Evolutionary conservation across 2,113 vertebrate genomes (phyloP).

Genomic region (Coptodon rendalli): DNA sequence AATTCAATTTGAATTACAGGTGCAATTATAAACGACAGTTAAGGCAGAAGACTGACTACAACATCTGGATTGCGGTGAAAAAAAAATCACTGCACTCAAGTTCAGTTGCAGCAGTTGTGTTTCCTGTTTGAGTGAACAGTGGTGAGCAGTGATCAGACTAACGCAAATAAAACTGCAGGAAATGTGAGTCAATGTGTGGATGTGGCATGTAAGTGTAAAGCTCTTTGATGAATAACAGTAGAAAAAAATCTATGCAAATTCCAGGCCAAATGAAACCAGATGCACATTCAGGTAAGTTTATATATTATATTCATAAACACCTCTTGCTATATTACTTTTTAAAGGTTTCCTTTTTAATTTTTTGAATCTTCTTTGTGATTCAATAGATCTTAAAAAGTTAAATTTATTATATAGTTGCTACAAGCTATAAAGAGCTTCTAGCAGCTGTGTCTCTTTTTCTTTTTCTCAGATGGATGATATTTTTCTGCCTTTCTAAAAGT

Average conservation of each 20-base stretch:
- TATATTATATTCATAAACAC: neutral
- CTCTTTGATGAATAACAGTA: neutral
- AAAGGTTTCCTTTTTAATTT: neutral
- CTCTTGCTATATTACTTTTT: neutral
- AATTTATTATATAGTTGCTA: neutral
- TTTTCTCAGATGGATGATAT: neutral
- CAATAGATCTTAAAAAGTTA: too few species aligned
- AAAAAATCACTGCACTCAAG: neutral
- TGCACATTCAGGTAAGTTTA: neutral
- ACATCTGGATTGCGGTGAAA: neutral
- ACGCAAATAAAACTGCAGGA: neutral
- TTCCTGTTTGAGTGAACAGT: neutral
- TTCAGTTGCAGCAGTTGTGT: neutral
- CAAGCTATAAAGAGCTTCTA: neutral
- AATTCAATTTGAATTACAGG: neutral
- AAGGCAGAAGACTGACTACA: neutral
- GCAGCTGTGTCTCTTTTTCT: neutral
- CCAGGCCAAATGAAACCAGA: neutral
- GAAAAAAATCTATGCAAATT: neutral
- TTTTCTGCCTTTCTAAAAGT: rapidly evolving
- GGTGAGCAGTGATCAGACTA: neutral
- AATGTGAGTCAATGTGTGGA: neutral
- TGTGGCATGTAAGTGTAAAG: neutral
- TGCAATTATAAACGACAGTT: neutral
- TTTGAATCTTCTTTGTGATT: neutral